phyloP scores from a whole-genome alignment of 2,888 invertebrate species.

The Linnaemya vulpina region DNA sequence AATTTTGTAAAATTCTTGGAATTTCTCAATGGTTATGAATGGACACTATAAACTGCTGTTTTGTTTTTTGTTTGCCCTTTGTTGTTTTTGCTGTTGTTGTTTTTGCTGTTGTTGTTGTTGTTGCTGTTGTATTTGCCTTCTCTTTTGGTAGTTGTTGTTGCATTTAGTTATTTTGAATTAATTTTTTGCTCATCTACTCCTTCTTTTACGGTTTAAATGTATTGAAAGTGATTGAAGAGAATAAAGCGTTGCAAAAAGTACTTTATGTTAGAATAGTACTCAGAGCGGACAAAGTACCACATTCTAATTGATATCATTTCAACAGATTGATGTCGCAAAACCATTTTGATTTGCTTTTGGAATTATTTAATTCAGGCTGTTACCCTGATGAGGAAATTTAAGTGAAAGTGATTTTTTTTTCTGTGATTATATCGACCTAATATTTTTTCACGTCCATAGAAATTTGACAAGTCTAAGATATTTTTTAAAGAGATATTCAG shows the following conservation, averaged over 20 bases:
- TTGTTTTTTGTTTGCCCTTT: no score
- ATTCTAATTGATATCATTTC: no score
- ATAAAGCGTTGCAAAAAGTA: constrained; percentile 3
- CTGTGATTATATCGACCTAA: no score
- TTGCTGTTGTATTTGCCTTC: constrained; percentile 32
- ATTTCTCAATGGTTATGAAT: constrained; percentile 76
- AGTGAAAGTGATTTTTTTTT: no score
- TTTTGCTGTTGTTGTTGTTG: neutral
- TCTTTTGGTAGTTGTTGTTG: no score
- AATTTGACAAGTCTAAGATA: no score
- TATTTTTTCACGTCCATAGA: no score
- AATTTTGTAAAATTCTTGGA: constrained; percentile 75
- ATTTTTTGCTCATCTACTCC: constrained; percentile 41
- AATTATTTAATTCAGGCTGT: no score
- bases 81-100: neutral
- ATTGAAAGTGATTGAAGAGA: constrained; percentile 20
- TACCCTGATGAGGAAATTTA: no score
- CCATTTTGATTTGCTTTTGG: no score
- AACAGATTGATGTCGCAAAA: no score
- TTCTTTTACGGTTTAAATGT: constrained; percentile 52
- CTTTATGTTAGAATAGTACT: constrained; percentile 1
- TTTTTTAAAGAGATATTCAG: no score
- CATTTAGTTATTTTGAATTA: constrained; percentile 9
- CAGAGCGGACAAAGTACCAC: neutral
- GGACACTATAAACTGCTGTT: constrained; percentile 67